These are phyloP conservation scores for Thamnaconus septentrionalis DNA, from an alignment of 2,113 vertebrate species.

Conservation along the genomic window DNA sequence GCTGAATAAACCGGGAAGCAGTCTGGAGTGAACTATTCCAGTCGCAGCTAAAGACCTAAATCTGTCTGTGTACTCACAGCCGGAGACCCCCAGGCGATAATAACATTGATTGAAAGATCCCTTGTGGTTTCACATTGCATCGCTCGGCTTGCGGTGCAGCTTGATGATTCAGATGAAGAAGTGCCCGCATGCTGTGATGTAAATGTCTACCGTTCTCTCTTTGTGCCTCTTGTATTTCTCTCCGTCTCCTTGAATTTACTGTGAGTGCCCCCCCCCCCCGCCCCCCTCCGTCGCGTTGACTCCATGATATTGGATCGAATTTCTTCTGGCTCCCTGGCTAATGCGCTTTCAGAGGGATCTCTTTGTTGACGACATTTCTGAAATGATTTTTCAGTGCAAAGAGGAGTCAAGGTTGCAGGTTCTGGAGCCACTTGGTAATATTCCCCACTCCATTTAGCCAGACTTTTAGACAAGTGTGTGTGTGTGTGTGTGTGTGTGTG, in stretches of 20 bases:
- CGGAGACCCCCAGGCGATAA: neutral
- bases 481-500: neutral
- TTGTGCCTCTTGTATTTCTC: neutral
- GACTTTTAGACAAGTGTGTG: conserved; percentile 15
- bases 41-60: too few species aligned
- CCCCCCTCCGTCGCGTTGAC: neutral
- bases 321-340: conserved; percentile 16
- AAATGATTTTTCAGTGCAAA: conserved; percentile 23
- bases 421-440: conserved; percentile 1
- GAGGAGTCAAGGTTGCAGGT: conserved; percentile 43
- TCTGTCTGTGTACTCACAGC: too few species aligned
- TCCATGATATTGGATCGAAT: conserved; percentile 20
- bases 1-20: too few species aligned
- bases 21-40: too few species aligned
- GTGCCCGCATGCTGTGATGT: neutral
- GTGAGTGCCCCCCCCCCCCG: too few species aligned
- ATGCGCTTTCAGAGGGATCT: conserved; percentile 24
- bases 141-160: neutral
- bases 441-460: conserved; percentile 27
- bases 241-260: neutral
- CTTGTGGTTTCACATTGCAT: neutral
- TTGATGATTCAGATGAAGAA: conserved; percentile 6
- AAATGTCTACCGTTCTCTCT: conserved; percentile 3
- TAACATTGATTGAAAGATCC: neutral
- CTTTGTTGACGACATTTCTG: conserved; percentile 11